Evolutionary conservation across 2,888 invertebrate species (phyloP).

Genomic region (Plagiodera versicolora): DNA sequence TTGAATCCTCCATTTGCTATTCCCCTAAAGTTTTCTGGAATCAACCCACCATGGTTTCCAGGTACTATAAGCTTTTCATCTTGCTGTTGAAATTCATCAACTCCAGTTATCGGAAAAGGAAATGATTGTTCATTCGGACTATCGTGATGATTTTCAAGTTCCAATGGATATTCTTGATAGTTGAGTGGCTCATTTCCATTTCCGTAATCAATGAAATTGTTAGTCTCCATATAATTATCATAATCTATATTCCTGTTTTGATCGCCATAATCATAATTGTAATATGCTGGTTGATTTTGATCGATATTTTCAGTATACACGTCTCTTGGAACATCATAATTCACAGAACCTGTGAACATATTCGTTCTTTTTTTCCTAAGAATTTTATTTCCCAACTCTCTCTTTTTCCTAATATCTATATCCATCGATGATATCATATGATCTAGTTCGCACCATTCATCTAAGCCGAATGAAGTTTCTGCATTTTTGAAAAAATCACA

Average conservation of each 20-base stretch:
- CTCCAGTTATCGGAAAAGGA: neutral
- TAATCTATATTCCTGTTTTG: neutral
- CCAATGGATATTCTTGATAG: neutral
- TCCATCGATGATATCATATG: neutral
- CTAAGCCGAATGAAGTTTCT: slow-evolving; percentile 5
- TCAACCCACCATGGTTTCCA: neutral
- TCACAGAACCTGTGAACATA: neutral
- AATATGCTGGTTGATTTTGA: neutral
- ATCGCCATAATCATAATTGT: neutral
- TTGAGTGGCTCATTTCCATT: neutral
- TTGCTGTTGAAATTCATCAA: neutral
- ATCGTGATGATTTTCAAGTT: neutral
- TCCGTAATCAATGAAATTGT: neutral
- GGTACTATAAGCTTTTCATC: neutral
- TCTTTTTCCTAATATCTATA: slow-evolving; percentile 6
- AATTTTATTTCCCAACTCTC: neutral
- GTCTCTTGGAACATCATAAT: neutral
- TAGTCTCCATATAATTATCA: neutral
- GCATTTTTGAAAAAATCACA: slow-evolving; percentile 15
- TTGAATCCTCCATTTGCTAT: too few species aligned
- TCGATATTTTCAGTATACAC: neutral
- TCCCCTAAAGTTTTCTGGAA: too few species aligned
- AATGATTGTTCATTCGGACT: neutral
- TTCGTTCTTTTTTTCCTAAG: neutral
- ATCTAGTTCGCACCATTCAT: slow-evolving; percentile 11